Percentiles rank a stretch among this genome's conserved stretches.
Conservation (phyloP, 2,888 invertebrate genomes). For the Caenorhabditis afra region DNA sequence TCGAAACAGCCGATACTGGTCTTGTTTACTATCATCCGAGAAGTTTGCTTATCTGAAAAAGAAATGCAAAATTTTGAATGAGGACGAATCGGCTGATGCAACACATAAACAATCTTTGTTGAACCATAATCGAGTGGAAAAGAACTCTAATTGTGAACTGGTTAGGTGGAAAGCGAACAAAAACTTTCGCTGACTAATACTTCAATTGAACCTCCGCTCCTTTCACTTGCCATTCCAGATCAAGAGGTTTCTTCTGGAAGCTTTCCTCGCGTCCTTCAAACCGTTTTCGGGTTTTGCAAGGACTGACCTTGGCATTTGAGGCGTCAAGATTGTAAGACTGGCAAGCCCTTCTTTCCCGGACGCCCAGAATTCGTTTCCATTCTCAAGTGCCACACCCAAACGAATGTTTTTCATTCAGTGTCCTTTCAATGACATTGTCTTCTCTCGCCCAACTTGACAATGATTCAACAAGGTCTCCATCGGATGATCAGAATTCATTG, state of each 20-base stretch:
- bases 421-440: constrained; percentile 12
- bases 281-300: constrained; percentile 8
- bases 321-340: constrained; percentile 32
- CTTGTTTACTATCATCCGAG: constrained; percentile 14
- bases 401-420: constrained; percentile 15
- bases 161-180: constrained; percentile 6
- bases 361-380: constrained; percentile 25
- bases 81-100: constrained; percentile 26
- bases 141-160: constrained; percentile 7
- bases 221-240: constrained; percentile 38
- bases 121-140: constrained; percentile 3
- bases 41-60: constrained; percentile 18
- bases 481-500: constrained; percentile 7
- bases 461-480: neutral
- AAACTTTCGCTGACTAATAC: constrained; percentile 46
- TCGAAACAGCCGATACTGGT: constrained; percentile 18
- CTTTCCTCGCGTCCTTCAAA: constrained; percentile 17
- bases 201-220: constrained; percentile 39
- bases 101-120: constrained; percentile 19
- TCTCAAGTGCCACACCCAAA: constrained; percentile 50
- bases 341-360: constrained; percentile 4
- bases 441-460: constrained; percentile 4
- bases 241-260: constrained; percentile 32
- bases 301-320: constrained; percentile 23
- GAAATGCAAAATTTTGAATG: neutral